These are phyloP conservation scores for Linyphia triangularis DNA, from an alignment of 2,888 invertebrate species.

Conservation along the genomic window DNA sequence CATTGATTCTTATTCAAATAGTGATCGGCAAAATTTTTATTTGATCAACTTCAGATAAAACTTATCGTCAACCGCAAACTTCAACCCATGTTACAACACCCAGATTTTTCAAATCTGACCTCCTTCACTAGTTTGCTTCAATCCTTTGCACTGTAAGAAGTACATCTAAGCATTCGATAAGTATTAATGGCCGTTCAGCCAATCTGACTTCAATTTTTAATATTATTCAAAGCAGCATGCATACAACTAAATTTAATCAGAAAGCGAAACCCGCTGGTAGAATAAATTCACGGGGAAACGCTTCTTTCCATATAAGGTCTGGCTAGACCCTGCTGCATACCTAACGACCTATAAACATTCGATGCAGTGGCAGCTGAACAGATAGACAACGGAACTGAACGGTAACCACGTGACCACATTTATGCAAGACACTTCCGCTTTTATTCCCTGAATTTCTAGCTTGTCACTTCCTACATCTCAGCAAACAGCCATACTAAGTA, in stretches of 20 bases:
- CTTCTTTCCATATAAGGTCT: conserved; percentile 48
- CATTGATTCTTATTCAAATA: too few relatives aligned
- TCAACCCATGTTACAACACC: too few relatives aligned
- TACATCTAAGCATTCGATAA: too few relatives aligned
- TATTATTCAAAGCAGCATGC: not conserved
- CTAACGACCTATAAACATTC: conserved; percentile 23
- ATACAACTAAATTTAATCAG: conserved; percentile 17
- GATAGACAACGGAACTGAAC: conserved; percentile 36
- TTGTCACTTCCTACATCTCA: not conserved
- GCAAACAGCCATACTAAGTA: too few relatives aligned
- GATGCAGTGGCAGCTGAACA: conserved; percentile 26
- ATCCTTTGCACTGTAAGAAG: too few relatives aligned
- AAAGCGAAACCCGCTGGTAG: not conserved
- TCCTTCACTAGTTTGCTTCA: too few relatives aligned
- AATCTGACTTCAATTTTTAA: not conserved
- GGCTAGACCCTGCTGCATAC: conserved; percentile 22
- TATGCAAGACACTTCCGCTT: conserved; percentile 8
- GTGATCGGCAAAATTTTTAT: too few relatives aligned
- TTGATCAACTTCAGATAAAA: too few relatives aligned
- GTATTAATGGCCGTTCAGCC: not conserved
- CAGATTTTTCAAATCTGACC: too few relatives aligned
- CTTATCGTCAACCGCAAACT: too few relatives aligned
- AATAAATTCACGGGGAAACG: not conserved
- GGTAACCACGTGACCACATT: conserved; percentile 1
- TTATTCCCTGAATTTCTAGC: conserved; percentile 1